These are phyloP conservation scores for Musca domestica DNA, from an alignment of 1,140 invertebrate species.

Conservation along the genomic window DNA sequence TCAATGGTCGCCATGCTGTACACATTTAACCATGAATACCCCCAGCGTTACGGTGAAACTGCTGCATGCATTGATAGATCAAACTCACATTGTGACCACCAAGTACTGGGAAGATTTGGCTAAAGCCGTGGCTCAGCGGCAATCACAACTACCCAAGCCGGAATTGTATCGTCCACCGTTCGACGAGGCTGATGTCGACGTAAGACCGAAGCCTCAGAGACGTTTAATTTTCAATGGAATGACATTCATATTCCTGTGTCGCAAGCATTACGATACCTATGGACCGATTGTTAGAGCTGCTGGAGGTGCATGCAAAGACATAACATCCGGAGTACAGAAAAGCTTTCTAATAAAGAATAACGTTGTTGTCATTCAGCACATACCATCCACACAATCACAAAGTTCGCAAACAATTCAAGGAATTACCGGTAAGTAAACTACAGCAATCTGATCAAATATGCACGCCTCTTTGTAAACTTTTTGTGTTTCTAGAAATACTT, in stretches of 20 bases:
- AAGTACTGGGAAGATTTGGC: conserved; percentile 62
- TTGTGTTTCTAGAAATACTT: conserved; percentile 27
- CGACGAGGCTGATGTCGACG: conserved; percentile 53
- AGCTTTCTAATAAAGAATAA: conserved; percentile 53
- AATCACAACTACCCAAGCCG: conserved; percentile 56
- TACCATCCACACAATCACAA: conserved; percentile 51
- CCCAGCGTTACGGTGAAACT: conserved; percentile 69
- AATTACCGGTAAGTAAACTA: conserved; percentile 49
- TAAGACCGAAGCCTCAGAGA: conserved; percentile 56
- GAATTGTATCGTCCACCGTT: conserved; percentile 56
- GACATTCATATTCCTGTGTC: conserved; percentile 62
- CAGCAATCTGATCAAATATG: not conserved
- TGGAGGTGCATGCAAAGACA: conserved; percentile 49
- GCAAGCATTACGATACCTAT: conserved; percentile 60
- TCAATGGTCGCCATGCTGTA: conserved; percentile 58
- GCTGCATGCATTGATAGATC: conserved; percentile 63
- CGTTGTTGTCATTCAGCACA: conserved; percentile 58
- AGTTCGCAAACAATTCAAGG: conserved; percentile 55
- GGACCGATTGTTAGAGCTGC: conserved; percentile 55
- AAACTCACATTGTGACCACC: conserved; percentile 63
- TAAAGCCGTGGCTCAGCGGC: conserved; percentile 50
- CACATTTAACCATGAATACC: conserved; percentile 65
- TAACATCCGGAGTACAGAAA: conserved; percentile 56
- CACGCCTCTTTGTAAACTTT: too few relatives aligned
- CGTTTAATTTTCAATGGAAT: conserved; percentile 60